Base-by-base conservation (phyloP, 2,113 vertebrate species). In the Calypte anna region DNA sequence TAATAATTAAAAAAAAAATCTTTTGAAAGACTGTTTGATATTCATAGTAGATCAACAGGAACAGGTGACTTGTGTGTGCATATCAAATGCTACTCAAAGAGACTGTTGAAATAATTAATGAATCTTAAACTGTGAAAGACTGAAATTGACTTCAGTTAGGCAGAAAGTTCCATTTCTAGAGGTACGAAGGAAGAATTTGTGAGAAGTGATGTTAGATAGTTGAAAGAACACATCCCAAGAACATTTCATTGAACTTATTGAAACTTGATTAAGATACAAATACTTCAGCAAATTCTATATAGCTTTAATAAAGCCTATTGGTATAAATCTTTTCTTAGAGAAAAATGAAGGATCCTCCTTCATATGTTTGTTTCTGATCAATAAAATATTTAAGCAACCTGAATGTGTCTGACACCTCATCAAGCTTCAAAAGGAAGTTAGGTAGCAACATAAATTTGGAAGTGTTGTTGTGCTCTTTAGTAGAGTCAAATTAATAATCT, bases 41-140 rank as follows among this genome's bases (percentile, higher is more conserved):
- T 38, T 63, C 44, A 76, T 12, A 10, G 1, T 63, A 38, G 6
- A 23, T 44, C 30, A 44, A 25, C 22, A 38, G 7, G 12, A 67
- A n/a, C 1, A 1, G 2, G 21, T 55, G 12, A 62, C 25, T 55
- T 55, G 40, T 24, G 63, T 0, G 0, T 1, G 2, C 12, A 21
- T 28, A 6, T 67, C 5, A 11, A 58, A 6, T 33, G 12, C 9
- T 79, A 14, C 4, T 72, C 4, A 67, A 11, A 48, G 1, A 48
- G 3, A 3, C 2, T 40, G 30, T 38, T 62, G 15, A 83, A 80
- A 40, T 46, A 22, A 17, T 67, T 43, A 48, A 51, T 30, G 4
- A 63, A 90, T 62, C 9, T 86, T 4, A 72, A 54, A 33, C 38
- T 36, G 21, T 4, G 7, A 77, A 21, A 63, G 6, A n/a, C 5